A percentile compares a stretch with the other conserved stretches of the same genome.
Evolutionary conservation across 2,888 invertebrate genomes (phyloP).

Genomic region (Adineta ricciae): DNA sequence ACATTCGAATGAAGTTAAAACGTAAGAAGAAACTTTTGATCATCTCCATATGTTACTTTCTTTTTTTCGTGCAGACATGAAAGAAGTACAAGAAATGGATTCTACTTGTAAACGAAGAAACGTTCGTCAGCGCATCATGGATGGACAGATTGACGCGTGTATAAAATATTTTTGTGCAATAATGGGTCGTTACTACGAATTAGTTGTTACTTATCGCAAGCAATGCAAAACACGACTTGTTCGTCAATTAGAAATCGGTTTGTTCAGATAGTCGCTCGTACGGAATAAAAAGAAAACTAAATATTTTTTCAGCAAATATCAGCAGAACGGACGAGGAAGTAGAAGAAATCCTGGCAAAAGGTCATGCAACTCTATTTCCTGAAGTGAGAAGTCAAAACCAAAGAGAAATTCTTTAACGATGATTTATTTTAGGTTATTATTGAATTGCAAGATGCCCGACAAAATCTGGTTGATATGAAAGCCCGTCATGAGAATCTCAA

Average conservation of each 20-base stretch:
- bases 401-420: not conserved
- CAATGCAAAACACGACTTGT: not conserved
- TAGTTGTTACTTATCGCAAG: not conserved
- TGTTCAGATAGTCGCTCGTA: not conserved
- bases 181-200: not conserved
- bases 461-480: not conserved
- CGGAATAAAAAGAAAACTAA: too few relatives aligned
- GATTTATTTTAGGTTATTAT: not conserved
- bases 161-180: not conserved
- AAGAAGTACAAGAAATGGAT: not conserved
- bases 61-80: not conserved
- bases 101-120: not conserved
- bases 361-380: not conserved
- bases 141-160: not conserved
- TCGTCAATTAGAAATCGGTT: not conserved
- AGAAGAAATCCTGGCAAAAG: not conserved
- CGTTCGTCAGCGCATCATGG: not conserved
- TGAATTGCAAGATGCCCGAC: not conserved
- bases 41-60: not conserved
- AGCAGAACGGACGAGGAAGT: not conserved
- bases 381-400: not conserved
- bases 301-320: not conserved
- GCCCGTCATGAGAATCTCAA: not conserved
- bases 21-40: not conserved
- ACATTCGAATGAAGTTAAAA: not conserved